These are phyloP conservation scores for Chionodraco myersi DNA, from an alignment of 2,113 vertebrate species.

Conservation along the genomic window DNA sequence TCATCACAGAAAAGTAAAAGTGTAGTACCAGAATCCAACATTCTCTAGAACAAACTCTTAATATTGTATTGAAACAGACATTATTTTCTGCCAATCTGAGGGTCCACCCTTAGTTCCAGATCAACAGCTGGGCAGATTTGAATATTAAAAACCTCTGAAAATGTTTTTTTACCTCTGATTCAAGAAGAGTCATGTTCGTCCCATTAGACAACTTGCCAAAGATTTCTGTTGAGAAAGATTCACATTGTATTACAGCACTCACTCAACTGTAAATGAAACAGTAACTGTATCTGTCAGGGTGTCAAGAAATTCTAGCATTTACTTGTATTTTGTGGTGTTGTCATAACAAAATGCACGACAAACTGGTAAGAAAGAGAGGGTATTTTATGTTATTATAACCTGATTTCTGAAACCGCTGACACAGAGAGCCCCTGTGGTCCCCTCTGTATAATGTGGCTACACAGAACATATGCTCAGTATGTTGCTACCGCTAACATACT, in stretches of 20 bases:
- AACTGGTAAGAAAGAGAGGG: no score
- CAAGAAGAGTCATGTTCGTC: constrained; percentile 47
- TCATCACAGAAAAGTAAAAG: not conserved
- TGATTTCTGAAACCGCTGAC: no score
- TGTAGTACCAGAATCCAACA: not conserved
- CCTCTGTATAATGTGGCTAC: no score
- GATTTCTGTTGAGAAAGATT: constrained; percentile 51
- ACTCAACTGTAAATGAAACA: not conserved
- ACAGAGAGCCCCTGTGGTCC: no score
- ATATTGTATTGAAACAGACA: not conserved
- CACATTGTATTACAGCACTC: not conserved
- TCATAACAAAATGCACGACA: no score
- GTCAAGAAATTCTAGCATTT: no score
- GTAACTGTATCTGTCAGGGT: no score
- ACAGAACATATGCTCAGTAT: no score
- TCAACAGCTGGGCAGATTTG: not conserved
- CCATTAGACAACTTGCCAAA: constrained; percentile 61
- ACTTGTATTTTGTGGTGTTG: no score
- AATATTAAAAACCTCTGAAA: not conserved
- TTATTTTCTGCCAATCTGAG: not conserved
- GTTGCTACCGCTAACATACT: no score
- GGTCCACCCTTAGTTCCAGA: not conserved
- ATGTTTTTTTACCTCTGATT: constrained; percentile 65
- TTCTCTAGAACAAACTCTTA: not conserved
- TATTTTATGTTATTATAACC: no score